These are phyloP conservation scores for Pogonocherus hispidulus DNA, from an alignment of 2,888 invertebrate species.

Conservation along the genomic window DNA sequence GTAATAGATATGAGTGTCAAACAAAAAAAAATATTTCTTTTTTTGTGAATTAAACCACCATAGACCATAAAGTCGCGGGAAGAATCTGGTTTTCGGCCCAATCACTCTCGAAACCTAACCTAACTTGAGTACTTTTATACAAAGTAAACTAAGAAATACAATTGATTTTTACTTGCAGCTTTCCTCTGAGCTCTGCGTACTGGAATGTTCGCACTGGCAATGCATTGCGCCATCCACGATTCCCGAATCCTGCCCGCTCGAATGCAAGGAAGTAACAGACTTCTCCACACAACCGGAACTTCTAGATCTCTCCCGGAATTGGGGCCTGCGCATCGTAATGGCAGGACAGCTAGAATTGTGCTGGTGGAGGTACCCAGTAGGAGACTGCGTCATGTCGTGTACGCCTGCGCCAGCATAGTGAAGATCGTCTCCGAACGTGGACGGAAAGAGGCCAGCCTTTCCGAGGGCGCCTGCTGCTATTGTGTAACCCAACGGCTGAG, in stretches of 20 bases:
- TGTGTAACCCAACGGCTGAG: slow-evolving; percentile 63
- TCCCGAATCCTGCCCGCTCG: slow-evolving; percentile 87
- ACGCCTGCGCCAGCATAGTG: slow-evolving; percentile 61
- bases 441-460: slow-evolving; percentile 67
- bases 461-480: slow-evolving; percentile 62
- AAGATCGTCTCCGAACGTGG: slow-evolving; percentile 67
- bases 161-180: slow-evolving; percentile 80
- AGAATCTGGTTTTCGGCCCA: too few relatives aligned
- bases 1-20: too few relatives aligned
- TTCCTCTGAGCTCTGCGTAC: slow-evolving; percentile 77
- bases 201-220: slow-evolving; percentile 79
- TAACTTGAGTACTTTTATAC: too few relatives aligned
- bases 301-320: slow-evolving; percentile 60
- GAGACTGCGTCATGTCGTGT: slow-evolving; percentile 59
- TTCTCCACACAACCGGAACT: slow-evolving; percentile 74
- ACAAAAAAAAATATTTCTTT: too few relatives aligned
- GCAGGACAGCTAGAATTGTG: slow-evolving; percentile 62
- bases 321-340: slow-evolving; percentile 44
- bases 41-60: too few relatives aligned
- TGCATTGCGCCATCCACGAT: slow-evolving; percentile 73
- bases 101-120: too few relatives aligned
- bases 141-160: too few relatives aligned
- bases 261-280: slow-evolving; percentile 85
- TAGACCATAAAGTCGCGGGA: too few relatives aligned
- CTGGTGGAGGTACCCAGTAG: slow-evolving; percentile 52